These are phyloP conservation scores for Trachelipus rathkii DNA, from an alignment of 1,140 invertebrate genomes.

Conservation along the genomic window DNA sequence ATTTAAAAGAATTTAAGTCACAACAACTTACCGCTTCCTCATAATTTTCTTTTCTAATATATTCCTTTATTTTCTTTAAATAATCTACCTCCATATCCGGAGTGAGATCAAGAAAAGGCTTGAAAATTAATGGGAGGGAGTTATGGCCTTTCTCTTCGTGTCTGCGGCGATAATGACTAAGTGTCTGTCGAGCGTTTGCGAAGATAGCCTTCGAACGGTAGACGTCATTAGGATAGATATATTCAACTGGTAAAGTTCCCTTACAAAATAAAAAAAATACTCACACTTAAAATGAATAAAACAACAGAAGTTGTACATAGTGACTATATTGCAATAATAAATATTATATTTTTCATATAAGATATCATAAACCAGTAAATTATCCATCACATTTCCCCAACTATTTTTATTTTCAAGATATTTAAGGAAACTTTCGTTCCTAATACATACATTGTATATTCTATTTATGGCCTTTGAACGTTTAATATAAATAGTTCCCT, in stretches of 20 bases:
- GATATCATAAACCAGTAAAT: too few species aligned
- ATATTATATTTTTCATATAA: too few species aligned
- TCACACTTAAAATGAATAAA: too few species aligned
- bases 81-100: slow-evolving; percentile 23
- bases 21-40: slow-evolving; percentile 31
- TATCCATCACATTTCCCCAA: too few species aligned
- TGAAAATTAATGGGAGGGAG: slow-evolving; percentile 26
- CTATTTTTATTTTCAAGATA: too few species aligned
- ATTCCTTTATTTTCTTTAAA: slow-evolving; percentile 28
- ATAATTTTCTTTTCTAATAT: slow-evolving; percentile 26
- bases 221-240: slow-evolving; percentile 12
- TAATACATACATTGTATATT: too few species aligned
- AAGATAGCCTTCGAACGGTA: slow-evolving; percentile 25
- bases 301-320: too few species aligned
- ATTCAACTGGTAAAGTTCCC: slow-evolving; percentile 25
- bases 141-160: neutral
- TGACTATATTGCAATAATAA: too few species aligned
- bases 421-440: too few species aligned
- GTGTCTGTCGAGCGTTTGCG: slow-evolving; percentile 33
- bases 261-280: neutral
- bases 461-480: too few species aligned
- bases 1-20: too few species aligned
- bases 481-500: too few species aligned
- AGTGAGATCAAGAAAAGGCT: slow-evolving; percentile 17
- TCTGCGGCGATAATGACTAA: slow-evolving; percentile 26